phyloP scores from a whole-genome alignment of 2,888 invertebrate genomes.

The Amphipoea oculea region DNA sequence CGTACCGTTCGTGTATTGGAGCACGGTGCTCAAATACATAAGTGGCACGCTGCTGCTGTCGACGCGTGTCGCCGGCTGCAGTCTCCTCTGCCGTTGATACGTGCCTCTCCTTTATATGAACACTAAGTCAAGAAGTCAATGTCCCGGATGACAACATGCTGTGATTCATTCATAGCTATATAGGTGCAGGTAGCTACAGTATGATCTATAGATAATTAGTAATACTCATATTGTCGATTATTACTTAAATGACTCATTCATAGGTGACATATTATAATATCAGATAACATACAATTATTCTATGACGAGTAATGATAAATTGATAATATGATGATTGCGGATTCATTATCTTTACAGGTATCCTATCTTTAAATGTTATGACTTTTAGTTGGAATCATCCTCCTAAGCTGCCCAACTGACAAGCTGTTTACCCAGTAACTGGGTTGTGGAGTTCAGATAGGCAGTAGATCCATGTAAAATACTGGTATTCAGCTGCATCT shows the following conservation, averaged over 20 bases:
- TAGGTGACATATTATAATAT: slow-evolving; percentile 11
- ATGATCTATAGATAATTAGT: not conserved
- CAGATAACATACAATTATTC: slow-evolving; percentile 5
- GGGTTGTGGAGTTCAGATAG: too few species aligned
- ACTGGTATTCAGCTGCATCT: too few species aligned
- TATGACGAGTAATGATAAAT: slow-evolving; percentile 1
- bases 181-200: too few species aligned
- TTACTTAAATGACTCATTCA: not conserved
- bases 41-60: too few species aligned
- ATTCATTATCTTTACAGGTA: not conserved
- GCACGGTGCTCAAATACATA: too few species aligned
- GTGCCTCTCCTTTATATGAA: not conserved
- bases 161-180: not conserved
- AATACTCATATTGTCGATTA: not conserved
- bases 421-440: too few species aligned
- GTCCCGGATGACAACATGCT: not conserved
- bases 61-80: too few species aligned
- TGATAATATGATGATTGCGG: not conserved
- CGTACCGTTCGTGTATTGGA: too few species aligned
- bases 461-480: too few species aligned
- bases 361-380: not conserved
- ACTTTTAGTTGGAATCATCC: not conserved
- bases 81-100: too few species aligned
- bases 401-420: not conserved
- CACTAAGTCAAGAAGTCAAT: not conserved